These are phyloP conservation scores for Pollenia griseotomentosa DNA, from an alignment of 2,888 invertebrate genomes.

Conservation along the genomic window DNA sequence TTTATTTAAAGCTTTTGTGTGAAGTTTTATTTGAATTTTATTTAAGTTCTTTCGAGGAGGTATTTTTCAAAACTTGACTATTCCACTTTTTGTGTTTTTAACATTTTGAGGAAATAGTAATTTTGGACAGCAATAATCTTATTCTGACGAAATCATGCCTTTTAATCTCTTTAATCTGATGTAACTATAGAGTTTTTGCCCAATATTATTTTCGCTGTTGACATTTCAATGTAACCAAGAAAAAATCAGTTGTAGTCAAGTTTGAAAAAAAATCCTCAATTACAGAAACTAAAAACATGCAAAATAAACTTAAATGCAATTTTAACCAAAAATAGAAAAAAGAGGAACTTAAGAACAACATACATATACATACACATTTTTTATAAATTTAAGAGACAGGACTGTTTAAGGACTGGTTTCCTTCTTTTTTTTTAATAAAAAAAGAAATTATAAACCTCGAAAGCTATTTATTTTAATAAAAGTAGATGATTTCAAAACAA, in stretches of 20 bases:
- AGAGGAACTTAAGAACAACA: conserved; percentile 34
- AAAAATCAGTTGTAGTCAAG: too few relatives aligned
- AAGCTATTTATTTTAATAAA: background rate
- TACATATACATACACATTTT: conserved; percentile 3
- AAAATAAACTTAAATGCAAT: conserved; percentile 29
- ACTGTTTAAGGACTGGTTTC: conserved; percentile 55
- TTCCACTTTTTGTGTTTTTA: too few relatives aligned
- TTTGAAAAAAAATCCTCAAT: background rate
- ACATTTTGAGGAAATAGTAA: too few relatives aligned
- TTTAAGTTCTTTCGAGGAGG: conserved; percentile 8
- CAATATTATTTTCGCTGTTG: too few relatives aligned
- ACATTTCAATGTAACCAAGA: too few relatives aligned
- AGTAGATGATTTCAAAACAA: too few relatives aligned
- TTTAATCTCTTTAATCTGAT: too few relatives aligned
- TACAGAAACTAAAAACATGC: conserved; percentile 15
- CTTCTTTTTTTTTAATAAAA: conserved; percentile 44
- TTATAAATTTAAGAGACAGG: conserved; percentile 49
- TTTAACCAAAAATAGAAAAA: conserved; percentile 24
- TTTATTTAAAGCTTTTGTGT: conserved; percentile 27
- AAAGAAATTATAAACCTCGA: conserved; percentile 49
- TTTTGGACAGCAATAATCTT: too few relatives aligned
- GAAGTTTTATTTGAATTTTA: conserved; percentile 53
- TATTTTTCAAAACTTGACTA: too few relatives aligned
- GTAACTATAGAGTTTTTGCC: too few relatives aligned
- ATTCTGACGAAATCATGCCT: too few relatives aligned